These are phyloP conservation scores for Watersipora subatra DNA, from an alignment of 1,140 invertebrate species.

Conservation along the genomic window DNA sequence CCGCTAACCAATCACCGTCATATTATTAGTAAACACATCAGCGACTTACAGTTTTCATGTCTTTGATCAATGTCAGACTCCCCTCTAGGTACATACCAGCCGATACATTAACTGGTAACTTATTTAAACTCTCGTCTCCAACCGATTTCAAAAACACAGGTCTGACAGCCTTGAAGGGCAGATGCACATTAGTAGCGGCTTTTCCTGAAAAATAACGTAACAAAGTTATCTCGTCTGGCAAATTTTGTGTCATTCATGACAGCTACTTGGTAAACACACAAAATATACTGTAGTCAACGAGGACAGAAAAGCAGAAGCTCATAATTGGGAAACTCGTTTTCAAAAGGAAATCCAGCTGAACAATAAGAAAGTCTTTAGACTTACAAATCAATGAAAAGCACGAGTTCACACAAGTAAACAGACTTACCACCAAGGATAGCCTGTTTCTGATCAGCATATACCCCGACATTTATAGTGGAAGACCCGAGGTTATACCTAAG, in stretches of 20 bases:
- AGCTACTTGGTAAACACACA: not conserved
- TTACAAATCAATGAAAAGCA: not conserved
- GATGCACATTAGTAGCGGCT: not conserved
- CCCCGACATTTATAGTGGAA: conserved; percentile 48
- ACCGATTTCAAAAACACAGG: not conserved
- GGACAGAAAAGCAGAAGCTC: too few relatives aligned
- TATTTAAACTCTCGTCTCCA: not conserved
- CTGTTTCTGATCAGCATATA: conserved; percentile 47
- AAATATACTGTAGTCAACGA: not conserved
- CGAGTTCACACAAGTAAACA: not conserved
- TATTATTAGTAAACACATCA: not conserved
- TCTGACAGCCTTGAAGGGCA: not conserved
- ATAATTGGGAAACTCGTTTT: too few relatives aligned
- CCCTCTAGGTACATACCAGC: not conserved
- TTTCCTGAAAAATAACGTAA: not conserved
- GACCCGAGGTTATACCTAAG: conserved; percentile 62
- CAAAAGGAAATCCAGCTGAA: too few relatives aligned
- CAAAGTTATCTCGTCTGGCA: too few relatives aligned
- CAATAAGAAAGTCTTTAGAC: not conserved
- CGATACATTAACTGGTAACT: not conserved
- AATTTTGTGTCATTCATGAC: not conserved
- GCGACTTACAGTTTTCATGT: not conserved
- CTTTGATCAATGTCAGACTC: not conserved
- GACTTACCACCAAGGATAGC: not conserved
- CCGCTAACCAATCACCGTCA: too few relatives aligned